A percentile compares a stretch with the other conserved stretches of the same genome.
Evolutionary conservation across 2,888 invertebrate species (phyloP).

Genomic region (Callinectes sapidus): DNA sequence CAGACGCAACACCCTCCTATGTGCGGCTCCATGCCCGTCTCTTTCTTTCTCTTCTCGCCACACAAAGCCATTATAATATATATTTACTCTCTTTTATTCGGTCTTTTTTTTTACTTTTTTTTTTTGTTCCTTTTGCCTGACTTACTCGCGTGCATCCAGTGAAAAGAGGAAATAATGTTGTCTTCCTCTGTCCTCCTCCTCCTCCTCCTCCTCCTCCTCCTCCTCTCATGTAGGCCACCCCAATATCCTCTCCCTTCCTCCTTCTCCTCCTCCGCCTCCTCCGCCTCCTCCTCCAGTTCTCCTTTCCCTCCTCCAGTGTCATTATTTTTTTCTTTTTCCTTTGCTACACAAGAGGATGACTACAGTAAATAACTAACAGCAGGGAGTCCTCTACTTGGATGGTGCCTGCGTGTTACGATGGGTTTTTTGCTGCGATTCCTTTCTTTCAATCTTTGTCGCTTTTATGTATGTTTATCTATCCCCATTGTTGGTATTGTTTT

Average conservation of each 20-base stretch:
- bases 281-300: background rate
- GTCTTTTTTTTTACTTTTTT: background rate
- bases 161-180: conserved; percentile 11
- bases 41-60: background rate
- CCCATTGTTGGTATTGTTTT: no score
- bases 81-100: background rate
- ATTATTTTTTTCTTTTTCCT: background rate
- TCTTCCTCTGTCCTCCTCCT: background rate
- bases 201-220: background rate
- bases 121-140: background rate
- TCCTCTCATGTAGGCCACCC: background rate
- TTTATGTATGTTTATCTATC: no score
- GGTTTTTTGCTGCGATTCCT: background rate
- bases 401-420: background rate
- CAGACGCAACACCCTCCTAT: background rate
- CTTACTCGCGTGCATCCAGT: background rate
- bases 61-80: conserved; percentile 21
- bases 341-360: background rate
- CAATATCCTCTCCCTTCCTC: background rate
- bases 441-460: background rate
- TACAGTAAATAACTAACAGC: background rate
- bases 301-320: background rate
- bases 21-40: background rate
- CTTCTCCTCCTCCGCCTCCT: background rate
- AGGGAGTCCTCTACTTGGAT: background rate